phyloP scores from a whole-genome alignment of 2,797 vertebrate species.

The Hipposideros larvatus region DNA sequence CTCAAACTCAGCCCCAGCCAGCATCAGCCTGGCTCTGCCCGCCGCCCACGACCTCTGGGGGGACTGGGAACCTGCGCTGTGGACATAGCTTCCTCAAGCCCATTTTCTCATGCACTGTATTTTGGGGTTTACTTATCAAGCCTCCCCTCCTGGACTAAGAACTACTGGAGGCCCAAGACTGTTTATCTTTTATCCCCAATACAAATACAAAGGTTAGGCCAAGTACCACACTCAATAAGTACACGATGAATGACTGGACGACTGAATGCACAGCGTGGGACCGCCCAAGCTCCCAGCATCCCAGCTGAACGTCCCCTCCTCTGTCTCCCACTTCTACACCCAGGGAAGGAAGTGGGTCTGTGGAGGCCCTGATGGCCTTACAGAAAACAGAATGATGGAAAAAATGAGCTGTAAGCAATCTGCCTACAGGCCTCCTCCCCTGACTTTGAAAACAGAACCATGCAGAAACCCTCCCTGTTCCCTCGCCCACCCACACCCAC shows the following conservation, averaged over 20 bases:
- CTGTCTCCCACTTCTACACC: background rate
- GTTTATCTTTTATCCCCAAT: background rate
- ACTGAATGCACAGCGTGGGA: background rate
- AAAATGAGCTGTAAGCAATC: background rate
- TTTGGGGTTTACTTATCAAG: background rate
- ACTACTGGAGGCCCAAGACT: background rate
- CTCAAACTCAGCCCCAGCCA: background rate
- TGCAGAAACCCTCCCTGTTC: background rate
- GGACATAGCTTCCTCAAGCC: background rate
- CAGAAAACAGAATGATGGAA: background rate
- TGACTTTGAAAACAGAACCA: background rate
- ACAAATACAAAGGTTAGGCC: background rate
- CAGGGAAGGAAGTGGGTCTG: background rate
- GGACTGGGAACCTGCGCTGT: fast-evolving
- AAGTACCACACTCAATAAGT: background rate
- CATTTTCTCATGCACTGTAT: background rate
- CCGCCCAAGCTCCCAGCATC: background rate
- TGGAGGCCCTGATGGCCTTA: background rate
- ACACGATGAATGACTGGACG: background rate
- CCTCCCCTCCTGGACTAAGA: background rate
- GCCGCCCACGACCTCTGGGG: fast-evolving
- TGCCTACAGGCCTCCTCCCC: background rate
- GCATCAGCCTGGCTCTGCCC: background rate
- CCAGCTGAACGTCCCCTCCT: background rate
- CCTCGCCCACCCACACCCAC: background rate